Conservation (phyloP, 2,888 invertebrate genomes). For the Sesia bembeciformis region DNA sequence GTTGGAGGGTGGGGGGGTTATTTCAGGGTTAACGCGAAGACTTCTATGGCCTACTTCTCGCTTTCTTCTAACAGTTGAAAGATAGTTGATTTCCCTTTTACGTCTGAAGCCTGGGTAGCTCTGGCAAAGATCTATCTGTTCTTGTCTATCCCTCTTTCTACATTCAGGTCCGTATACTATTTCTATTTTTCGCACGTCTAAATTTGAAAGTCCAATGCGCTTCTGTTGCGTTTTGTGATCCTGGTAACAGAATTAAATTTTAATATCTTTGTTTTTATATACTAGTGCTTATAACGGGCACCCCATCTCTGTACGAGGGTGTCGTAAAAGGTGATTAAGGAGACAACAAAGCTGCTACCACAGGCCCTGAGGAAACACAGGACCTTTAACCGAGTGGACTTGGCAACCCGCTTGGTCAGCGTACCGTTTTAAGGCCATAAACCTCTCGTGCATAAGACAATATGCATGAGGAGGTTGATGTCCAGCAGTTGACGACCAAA, state of each 20-base stretch:
- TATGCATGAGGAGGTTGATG: no score
- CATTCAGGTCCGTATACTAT: constrained; percentile 49
- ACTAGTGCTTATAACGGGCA: no score
- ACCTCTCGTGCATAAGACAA: no score
- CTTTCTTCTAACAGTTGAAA: constrained; percentile 4
- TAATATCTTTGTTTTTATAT: not conserved
- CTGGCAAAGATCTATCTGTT: constrained; percentile 49
- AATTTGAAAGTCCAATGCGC: constrained; percentile 25
- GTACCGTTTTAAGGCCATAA: no score
- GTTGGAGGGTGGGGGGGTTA: constrained; percentile 36
- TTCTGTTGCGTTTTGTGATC: constrained; percentile 28
- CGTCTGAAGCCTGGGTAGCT: constrained; percentile 39
- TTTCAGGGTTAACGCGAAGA: constrained; percentile 46
- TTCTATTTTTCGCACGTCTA: constrained; percentile 45
- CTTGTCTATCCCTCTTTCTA: constrained; percentile 36
- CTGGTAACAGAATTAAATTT: constrained; percentile 22
- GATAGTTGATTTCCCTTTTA: constrained; percentile 15
- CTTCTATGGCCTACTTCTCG: constrained; percentile 14
- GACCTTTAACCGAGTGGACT: no score
- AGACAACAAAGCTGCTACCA: no score
- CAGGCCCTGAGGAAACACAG: no score
- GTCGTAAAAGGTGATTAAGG: no score
- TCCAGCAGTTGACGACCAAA: no score
- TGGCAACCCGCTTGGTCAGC: no score
- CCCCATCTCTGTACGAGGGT: no score